These are phyloP conservation scores for Formica aserva DNA, from an alignment of 2,888 invertebrate genomes.

Conservation along the genomic window DNA sequence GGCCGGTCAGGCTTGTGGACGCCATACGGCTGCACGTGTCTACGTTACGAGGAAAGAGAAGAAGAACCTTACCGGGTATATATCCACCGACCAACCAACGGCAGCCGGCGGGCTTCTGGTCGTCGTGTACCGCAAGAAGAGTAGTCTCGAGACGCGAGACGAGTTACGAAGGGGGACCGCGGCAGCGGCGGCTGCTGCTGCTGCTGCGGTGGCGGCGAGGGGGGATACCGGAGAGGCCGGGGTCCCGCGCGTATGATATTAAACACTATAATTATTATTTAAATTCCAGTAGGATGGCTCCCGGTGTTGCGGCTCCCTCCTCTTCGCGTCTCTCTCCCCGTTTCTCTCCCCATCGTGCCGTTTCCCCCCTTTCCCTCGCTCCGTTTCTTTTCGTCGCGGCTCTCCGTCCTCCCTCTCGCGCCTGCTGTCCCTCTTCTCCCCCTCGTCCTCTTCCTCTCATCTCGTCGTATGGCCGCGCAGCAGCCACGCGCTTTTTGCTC, in stretches of 20 bases:
- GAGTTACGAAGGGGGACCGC: slow-evolving; percentile 45
- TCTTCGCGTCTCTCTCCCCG: slow-evolving; percentile 48
- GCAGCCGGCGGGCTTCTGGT: slow-evolving; percentile 70
- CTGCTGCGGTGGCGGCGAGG: slow-evolving; percentile 30
- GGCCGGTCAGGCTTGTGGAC: slow-evolving; percentile 55
- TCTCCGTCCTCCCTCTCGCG: slow-evolving; percentile 60
- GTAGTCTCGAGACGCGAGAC: slow-evolving; percentile 57
- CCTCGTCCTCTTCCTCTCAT: slow-evolving; percentile 29
- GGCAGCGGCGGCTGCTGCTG: slow-evolving; percentile 9
- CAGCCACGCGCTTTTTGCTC: slow-evolving; percentile 76
- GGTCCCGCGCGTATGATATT: slow-evolving; percentile 82
- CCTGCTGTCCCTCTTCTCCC: slow-evolving; percentile 37
- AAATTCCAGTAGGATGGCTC: slow-evolving; percentile 85
- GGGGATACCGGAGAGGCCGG: slow-evolving; percentile 66
- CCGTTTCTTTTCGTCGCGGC: slow-evolving; percentile 48
- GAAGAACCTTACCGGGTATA: slow-evolving; percentile 68
- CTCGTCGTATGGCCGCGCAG: slow-evolving; percentile 59
- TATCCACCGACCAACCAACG: slow-evolving; percentile 59
- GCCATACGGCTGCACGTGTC: slow-evolving; percentile 69
- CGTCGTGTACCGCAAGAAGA: slow-evolving; percentile 65
- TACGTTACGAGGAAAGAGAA: slow-evolving; percentile 56
- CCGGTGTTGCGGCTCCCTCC: slow-evolving; percentile 82
- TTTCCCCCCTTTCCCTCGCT: slow-evolving; percentile 21
- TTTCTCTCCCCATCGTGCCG: slow-evolving; percentile 53
- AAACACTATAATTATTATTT: slow-evolving; percentile 86